Base-by-base conservation (phyloP, 2,797 vertebrate species). In the Sparidentex hasta region DNA sequence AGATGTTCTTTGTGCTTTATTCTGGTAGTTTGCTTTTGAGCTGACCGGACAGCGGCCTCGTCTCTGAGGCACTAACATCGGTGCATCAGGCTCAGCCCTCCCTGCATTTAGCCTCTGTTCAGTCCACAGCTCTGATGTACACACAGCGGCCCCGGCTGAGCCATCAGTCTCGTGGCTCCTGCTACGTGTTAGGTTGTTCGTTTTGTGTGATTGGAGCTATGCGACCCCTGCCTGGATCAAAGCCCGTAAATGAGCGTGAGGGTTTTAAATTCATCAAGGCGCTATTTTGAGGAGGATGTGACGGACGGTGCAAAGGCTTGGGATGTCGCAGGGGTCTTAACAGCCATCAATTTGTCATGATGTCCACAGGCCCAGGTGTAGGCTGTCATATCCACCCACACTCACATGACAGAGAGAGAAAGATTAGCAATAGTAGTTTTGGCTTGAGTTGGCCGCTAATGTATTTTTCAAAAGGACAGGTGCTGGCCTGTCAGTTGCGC, bases 311-410 rank as follows among this genome's bases (percentile, higher is more conserved):
- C 18, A 23, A 58, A 87, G 68, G 80, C 57, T 82, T 65, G 62
- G 86, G 83, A 86, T 91, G 87, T 87, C 74, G 18, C 67, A 68
- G 70, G 85, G 84, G 85, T 83, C 88, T 84, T 48, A 44, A 18
- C 44, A 27, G 81, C 66, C 84, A 87, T 93, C 87, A 87, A 80
- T 93, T 85, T 87, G 85, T 90, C 87, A 84, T 71, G 81, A 64
- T 78, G 81, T 89, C 68, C 83, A 72, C 71, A 59, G 71, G 81
- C 76, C 23, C 20, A 55, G 68, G 58, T 82, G 85, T 81, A 57
- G 70, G 71, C 66, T 86, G 81, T 82, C 82, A 77, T n/a, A 73
- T 62, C 71, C 81, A 79, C 50, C 63, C 74, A 47, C 76, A 29
- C 56, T 58, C 73, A 59, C 43, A 57, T 59, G 47, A 44, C 51